Conservation (phyloP, 1,140 invertebrate species). For the Rhagoletis zephyria region DNA sequence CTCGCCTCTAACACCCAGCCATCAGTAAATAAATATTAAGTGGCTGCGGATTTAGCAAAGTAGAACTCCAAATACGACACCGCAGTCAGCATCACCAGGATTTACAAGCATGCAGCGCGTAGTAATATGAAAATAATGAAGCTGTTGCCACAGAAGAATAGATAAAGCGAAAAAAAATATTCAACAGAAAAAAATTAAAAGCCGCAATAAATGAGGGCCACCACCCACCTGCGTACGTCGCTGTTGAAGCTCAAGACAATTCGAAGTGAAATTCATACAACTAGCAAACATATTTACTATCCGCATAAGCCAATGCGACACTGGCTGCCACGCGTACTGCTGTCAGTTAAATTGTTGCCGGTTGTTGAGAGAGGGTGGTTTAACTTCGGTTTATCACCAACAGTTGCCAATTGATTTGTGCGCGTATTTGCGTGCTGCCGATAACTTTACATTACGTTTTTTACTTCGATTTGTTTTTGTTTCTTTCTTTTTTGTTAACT, state of each 20-base stretch:
- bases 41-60: slow-evolving; percentile 12
- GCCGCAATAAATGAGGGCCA: background rate
- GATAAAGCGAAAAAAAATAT: slow-evolving; percentile 9
- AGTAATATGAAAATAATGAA: slow-evolving; percentile 32
- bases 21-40: slow-evolving; percentile 30
- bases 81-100: background rate
- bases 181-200: background rate
- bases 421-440: slow-evolving; percentile 3
- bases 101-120: background rate
- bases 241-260: slow-evolving; percentile 1
- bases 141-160: slow-evolving; percentile 16
- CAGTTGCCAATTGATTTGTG: slow-evolving; percentile 24
- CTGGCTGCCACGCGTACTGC: background rate
- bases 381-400: slow-evolving; percentile 8
- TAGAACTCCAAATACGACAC: background rate
- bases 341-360: background rate
- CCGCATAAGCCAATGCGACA: background rate
- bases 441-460: background rate
- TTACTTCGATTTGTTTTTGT: background rate
- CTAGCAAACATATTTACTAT: background rate
- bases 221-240: background rate
- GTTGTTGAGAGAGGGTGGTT: slow-evolving; percentile 24
- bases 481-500: background rate
- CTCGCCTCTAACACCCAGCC: background rate
- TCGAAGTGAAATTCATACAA: slow-evolving; percentile 37